Percentiles rank a stretch among this genome's conserved stretches.
Evolutionary conservation across 64 coral and sea anemone species (phyloP).

Genomic region (Stichodactyla mertensii): DNA sequence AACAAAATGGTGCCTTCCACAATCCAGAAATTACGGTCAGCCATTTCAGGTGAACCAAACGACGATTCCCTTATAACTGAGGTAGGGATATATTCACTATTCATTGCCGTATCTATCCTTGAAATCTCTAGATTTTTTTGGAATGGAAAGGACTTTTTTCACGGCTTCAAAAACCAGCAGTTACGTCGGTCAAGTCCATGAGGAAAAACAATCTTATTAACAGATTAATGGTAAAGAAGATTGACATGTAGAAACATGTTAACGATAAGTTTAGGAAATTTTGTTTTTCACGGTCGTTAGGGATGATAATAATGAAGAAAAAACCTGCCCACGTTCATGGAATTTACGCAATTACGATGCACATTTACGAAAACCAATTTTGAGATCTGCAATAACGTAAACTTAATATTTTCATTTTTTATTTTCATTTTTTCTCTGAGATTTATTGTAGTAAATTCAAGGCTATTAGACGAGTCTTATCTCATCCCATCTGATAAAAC

Average conservation of each 20-base stretch:
- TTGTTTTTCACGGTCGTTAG: background rate
- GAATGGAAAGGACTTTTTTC: background rate
- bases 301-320: too few species aligned
- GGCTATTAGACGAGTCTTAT: too few species aligned
- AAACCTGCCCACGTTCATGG: background rate
- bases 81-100: constrained; percentile 34
- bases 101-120: background rate
- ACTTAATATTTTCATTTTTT: background rate
- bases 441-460: too few species aligned
- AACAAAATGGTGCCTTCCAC: constrained; percentile 97
- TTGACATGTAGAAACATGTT: background rate
- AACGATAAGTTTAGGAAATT: background rate
- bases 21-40: constrained; percentile 73
- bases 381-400: background rate
- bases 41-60: constrained; percentile 72
- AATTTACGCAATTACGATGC: too few species aligned
- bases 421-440: background rate
- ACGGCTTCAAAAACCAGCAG: background rate
- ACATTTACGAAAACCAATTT: too few species aligned
- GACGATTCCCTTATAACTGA: constrained; percentile 95
- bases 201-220: background rate
- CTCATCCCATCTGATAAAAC: too few species aligned
- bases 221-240: background rate
- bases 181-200: background rate
- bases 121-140: background rate